Conservation (phyloP, 2,113 vertebrate species). For the Burhinus bistriatus region DNA sequence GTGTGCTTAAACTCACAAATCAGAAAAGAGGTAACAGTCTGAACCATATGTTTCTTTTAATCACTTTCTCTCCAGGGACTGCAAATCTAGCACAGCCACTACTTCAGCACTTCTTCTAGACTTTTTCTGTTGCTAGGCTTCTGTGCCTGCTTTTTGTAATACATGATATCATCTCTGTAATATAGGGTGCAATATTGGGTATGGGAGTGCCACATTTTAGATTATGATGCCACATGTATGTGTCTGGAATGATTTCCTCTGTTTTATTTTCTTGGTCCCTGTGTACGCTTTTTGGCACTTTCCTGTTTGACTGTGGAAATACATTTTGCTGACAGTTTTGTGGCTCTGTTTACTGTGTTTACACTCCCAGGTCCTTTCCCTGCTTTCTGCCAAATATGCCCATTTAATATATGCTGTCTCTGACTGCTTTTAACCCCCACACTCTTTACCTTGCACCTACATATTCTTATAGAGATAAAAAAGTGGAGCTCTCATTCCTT, state of each 20-base stretch:
- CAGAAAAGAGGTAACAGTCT: not conserved
- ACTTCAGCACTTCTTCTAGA: not conserved
- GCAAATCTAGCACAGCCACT: not conserved
- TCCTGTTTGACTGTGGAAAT: not conserved
- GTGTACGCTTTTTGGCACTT: not conserved
- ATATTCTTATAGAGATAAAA: not conserved
- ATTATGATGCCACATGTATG: not conserved
- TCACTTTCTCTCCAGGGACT: not conserved
- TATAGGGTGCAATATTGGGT: not conserved
- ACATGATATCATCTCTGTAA: not conserved
- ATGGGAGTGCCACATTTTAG: not conserved
- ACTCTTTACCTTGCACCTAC: not conserved
- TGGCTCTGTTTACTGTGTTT: constrained; percentile 4
- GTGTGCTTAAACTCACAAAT: not conserved
- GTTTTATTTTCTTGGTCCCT: not conserved
- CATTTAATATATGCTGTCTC: not conserved
- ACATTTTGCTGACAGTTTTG: constrained; percentile 24
- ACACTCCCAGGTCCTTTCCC: not conserved
- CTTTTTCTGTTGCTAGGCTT: not conserved
- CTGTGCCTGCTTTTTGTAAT: not conserved
- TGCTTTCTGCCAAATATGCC: not conserved
- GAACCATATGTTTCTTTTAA: not conserved
- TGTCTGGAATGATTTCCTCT: not conserved
- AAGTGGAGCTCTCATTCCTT: not conserved
- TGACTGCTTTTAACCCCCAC: not conserved